A percentile compares a stretch with the other conserved stretches of the same genome.
Evolutionary conservation across 2,113 vertebrate species (phyloP).

Genomic region (Cyprinus carpio): DNA sequence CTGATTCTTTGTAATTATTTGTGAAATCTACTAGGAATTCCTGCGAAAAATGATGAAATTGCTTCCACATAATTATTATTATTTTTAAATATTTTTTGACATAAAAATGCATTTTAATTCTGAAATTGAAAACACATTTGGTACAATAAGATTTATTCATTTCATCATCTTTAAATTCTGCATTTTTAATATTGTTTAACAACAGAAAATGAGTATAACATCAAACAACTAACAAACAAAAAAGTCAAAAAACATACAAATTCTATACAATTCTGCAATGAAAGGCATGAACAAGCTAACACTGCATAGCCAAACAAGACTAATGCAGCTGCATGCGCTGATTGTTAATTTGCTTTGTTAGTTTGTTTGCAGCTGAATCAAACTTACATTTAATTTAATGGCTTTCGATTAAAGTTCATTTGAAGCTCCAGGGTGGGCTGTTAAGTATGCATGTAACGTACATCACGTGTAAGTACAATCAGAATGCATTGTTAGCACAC

Average conservation of each 20-base stretch:
- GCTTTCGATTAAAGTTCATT: constrained; percentile 22
- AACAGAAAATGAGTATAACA: not conserved
- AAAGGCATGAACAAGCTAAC: not conserved
- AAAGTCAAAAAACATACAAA: no score
- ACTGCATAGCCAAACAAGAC: not conserved
- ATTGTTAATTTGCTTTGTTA: constrained; percentile 12
- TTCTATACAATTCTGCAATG: not conserved
- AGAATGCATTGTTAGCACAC: not conserved
- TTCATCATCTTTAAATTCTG: not conserved
- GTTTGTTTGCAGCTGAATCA: not conserved
- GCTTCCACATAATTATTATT: no score
- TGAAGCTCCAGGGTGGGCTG: constrained; percentile 21
- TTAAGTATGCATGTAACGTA: not conserved
- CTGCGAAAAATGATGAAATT: no score
- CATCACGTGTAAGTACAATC: not conserved
- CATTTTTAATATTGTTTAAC: not conserved
- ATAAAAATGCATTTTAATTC: not conserved
- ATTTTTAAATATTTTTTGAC: no score
- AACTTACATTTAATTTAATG: constrained; percentile 16
- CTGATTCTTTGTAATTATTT: no score
- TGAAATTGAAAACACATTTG: not conserved
- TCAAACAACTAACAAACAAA: no score
- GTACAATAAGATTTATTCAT: not conserved
- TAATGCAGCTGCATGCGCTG: not conserved
- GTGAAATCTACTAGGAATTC: no score